Evolutionary conservation across 2,113 vertebrate genomes (phyloP), one percentile per base, ranked within the genome.

Genomic region (Oncorhynchus gorbuscha): DNA sequence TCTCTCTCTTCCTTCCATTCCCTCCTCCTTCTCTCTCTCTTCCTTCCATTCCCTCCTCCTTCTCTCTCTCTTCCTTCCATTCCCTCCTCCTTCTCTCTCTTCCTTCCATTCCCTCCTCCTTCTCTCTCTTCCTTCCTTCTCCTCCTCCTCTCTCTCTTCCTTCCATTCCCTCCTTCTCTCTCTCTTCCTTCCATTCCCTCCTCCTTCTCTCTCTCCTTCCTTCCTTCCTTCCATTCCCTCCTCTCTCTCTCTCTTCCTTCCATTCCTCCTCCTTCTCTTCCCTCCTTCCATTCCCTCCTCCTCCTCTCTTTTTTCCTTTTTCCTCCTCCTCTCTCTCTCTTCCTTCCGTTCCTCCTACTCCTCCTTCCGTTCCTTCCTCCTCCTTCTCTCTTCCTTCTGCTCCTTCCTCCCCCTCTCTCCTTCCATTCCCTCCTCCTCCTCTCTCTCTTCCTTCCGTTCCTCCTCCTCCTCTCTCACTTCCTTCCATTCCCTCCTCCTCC

Each of bases 341-440:
- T 24, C 24, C 1, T 1, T 24, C 1, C 24, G 1, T 24, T 24
- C 24, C 24, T 1, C 1, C 1, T 1, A 1, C 24, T 24, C 24
- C 24, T 24, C 24, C 24, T 24, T 1, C 24, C 1, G 1, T 1
- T 24, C 24, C 1, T 1, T 24, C 24, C 1, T 1, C 1, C 1
- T 1, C 24, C 1, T 24, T 1, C 24, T 24, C 1, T 1, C 24
- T 24, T 1, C 1, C 1, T 1, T 1, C 1, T 1, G 1, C 1
- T 1, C 24, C 1, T 1, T 1, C 1, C 24, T 1, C 1, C 24
- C 1, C 24, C 1, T 1, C 1, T 1, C 1, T 1, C 1, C 1
- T 1, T 1, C 1, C 1, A 1, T 1, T 1, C 1, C 1, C 24
- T 1, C 24, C 1, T 1, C 24, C 1, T 1, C 24, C 1, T 1